Evolutionary conservation across 2,797 vertebrate species (phyloP).

Genomic region (Cygnus olor): DNA sequence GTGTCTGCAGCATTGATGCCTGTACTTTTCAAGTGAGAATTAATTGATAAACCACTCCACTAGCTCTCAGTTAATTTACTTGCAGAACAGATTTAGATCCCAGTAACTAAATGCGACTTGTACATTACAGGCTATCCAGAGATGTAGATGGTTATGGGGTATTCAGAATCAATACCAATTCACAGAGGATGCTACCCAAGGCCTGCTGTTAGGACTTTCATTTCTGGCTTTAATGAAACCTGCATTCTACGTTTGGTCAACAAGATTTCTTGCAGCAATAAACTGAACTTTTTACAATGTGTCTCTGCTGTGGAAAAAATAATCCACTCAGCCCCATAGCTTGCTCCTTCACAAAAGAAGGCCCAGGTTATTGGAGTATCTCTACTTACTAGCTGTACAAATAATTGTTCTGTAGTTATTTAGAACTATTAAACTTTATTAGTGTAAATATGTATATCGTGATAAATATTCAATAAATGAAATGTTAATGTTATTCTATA

Average conservation of each 20-base stretch:
- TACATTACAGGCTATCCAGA: background rate
- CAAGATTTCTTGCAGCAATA: slow-evolving; percentile 66
- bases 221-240: slow-evolving; percentile 62
- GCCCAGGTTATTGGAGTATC: background rate
- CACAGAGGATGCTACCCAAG: slow-evolving; percentile 37
- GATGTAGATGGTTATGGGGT: background rate
- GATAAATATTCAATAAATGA: background rate
- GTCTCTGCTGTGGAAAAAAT: slow-evolving; percentile 9
- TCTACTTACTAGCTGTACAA: background rate
- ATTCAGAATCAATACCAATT: slow-evolving; percentile 61
- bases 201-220: slow-evolving; percentile 27
- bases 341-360: background rate
- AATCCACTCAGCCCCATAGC: background rate
- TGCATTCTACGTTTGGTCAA: slow-evolving; percentile 35
- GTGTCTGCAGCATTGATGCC: background rate
- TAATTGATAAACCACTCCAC: background rate
- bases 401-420: slow-evolving; percentile 12
- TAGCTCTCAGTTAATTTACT: background rate
- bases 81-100: background rate
- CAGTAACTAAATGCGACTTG: background rate
- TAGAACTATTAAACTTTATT: slow-evolving; percentile 7
- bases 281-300: background rate
- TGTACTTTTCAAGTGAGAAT: background rate
- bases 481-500: background rate
- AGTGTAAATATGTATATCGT: background rate